These are phyloP conservation scores for Hyppa rectilinea DNA, from an alignment of 2,888 invertebrate genomes.

Conservation along the genomic window DNA sequence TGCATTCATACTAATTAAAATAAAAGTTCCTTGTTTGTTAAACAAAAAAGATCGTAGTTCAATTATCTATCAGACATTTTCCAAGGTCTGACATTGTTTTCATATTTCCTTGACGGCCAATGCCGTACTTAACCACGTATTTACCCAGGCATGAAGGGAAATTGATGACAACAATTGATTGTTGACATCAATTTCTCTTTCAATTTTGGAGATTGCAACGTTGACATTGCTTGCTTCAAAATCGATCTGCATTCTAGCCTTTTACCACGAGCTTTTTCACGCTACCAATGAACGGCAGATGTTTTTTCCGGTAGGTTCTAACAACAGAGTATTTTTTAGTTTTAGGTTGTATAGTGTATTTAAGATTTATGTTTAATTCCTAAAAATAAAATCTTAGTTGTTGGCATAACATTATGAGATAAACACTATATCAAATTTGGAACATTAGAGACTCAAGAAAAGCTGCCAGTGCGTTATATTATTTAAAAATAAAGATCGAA, in stretches of 20 bases:
- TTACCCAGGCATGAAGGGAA: constrained; percentile 24
- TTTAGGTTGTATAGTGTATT: too few relatives aligned
- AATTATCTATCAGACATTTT: constrained; percentile 2
- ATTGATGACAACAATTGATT: constrained; percentile 21
- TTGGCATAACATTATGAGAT: neutral
- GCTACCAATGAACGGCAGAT: neutral
- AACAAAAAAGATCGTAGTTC: neutral
- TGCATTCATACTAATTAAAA: neutral
- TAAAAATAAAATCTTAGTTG: too few relatives aligned
- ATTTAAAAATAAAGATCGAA: too few relatives aligned
- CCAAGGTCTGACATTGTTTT: constrained; percentile 26
- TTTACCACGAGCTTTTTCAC: neutral
- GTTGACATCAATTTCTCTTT: too few relatives aligned
- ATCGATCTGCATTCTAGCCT: constrained; percentile 19
- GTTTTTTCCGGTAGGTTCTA: neutral
- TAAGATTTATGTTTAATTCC: too few relatives aligned
- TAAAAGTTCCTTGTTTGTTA: neutral
- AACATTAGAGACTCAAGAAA: too few relatives aligned
- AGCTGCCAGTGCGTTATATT: neutral
- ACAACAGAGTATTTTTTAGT: too few relatives aligned
- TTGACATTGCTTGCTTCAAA: constrained; percentile 30
- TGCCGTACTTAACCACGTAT: constrained; percentile 27
- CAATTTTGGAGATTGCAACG: too few relatives aligned
- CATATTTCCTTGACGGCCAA: constrained; percentile 26
- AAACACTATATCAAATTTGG: too few relatives aligned